Conservation (phyloP, 2,113 vertebrate species). For the Neolamprologus variostigma region DNA sequence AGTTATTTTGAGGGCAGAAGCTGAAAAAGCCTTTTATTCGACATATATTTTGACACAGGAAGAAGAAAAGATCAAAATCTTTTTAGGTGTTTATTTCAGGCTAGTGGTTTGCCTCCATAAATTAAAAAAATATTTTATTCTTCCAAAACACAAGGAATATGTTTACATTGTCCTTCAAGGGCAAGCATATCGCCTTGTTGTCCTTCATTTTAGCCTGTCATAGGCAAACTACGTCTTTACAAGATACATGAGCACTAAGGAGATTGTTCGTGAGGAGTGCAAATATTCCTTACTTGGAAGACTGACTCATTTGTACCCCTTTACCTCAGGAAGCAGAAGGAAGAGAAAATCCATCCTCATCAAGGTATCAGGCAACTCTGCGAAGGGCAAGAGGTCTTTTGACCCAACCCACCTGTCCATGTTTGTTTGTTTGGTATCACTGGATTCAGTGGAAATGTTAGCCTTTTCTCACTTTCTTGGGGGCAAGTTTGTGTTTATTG, state of each 20-base stretch:
- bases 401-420: background rate
- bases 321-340: background rate
- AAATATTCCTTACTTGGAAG: background rate
- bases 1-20: background rate
- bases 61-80: background rate
- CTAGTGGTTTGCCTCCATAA: background rate
- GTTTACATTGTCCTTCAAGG: background rate
- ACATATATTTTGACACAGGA: background rate
- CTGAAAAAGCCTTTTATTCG: background rate
- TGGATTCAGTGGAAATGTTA: background rate
- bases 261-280: background rate
- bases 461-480: background rate
- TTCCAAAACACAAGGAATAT: background rate
- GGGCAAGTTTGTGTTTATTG: background rate
- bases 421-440: background rate
- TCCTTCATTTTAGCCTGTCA: background rate
- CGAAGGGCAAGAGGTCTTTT: background rate
- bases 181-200: background rate
- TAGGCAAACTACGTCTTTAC: background rate
- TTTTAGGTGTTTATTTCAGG: background rate
- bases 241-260: background rate
- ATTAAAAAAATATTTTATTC: background rate
- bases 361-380: background rate
- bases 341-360: background rate
- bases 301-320: background rate